These are phyloP conservation scores for Hydractinia symbiolongicarpus DNA, from an alignment of 30 jellyfish, hydroid and myxozoan genomes.

Conservation along the genomic window DNA sequence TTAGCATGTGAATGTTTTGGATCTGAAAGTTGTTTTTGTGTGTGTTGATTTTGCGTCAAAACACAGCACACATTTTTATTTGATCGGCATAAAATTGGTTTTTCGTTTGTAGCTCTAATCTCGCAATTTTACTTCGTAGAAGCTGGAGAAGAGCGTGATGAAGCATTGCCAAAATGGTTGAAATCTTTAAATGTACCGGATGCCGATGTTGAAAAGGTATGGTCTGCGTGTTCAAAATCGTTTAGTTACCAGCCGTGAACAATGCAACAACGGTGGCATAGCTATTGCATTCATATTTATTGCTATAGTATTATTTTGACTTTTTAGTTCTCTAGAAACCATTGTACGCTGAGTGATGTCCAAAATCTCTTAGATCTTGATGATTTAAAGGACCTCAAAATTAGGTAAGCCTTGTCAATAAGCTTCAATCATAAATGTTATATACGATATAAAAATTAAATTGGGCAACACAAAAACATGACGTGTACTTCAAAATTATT, in stretches of 20 bases:
- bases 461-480: too few relatives aligned
- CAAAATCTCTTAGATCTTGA: conserved; percentile 43
- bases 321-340: conserved; percentile 55
- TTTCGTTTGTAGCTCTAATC: too few relatives aligned
- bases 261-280: background rate
- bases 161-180: conserved; percentile 7
- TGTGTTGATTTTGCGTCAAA: background rate
- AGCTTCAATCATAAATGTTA: too few relatives aligned
- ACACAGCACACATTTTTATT: background rate
- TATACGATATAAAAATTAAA: too few relatives aligned
- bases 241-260: background rate
- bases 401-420: conserved; percentile 39
- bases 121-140: background rate
- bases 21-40: background rate
- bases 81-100: too few relatives aligned
- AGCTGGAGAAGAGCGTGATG: background rate
- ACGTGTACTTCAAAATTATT: too few relatives aligned
- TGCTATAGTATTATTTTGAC: background rate
- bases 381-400: conserved; percentile 63
- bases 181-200: conserved; percentile 1
- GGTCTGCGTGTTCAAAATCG: background rate
- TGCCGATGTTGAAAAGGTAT: conserved; percentile 20
- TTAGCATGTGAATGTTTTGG: too few relatives aligned
- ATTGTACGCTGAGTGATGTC: conserved; percentile 72
- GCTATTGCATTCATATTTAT: background rate